Base-by-base conservation (phyloP, 1,140 invertebrate species). In the Carposina sasakii region DNA sequence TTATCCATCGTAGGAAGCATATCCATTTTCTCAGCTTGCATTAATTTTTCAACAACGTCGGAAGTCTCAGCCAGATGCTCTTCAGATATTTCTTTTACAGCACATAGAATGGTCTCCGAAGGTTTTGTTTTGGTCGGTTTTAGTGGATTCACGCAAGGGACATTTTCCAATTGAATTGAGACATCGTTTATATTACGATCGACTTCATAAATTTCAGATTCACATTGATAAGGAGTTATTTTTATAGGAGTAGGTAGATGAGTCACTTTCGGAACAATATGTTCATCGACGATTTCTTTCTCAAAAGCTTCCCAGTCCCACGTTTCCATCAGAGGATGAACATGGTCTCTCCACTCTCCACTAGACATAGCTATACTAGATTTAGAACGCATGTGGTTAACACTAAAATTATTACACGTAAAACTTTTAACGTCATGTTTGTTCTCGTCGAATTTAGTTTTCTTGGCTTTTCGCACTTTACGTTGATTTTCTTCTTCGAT, bases 291-390 rank as follows among this genome's bases (percentile, higher is more conserved):
- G 4, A 83, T 78, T 57, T 90, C 87, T 54, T 86, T 85, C 54
- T 89, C 87, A 60, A 90, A 88, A 40, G 85, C 84, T 21, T 89
- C 86, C 89, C 89, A 91, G 59, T 89, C 86, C 81, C 89, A 88
- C 3, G 85, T 85, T 67, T 89, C 87, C 61, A 88, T 85, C 36
- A 87, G 64, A 22, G 88, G 87, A 54, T 87, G 85, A 46, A 88
- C 82, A 63, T 90, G 84, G 67, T 89, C 88, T 52, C 85, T 81
- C 86, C 87, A 89, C 52, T 91, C 88, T 16, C 87, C 81, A 47
- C 67, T 81, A 40, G 84, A 81, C 26, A 86, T 79, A 30, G 87
- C 52, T 16, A 86, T 78, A 63, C 81, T 85, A 9, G 82, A 77
- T 53, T 86, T 86, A 22, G 82, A 77, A 28, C 76, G 68, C 72